Conservation (phyloP, 2,797 vertebrate genomes). For the Gymnodraco acuticeps region DNA sequence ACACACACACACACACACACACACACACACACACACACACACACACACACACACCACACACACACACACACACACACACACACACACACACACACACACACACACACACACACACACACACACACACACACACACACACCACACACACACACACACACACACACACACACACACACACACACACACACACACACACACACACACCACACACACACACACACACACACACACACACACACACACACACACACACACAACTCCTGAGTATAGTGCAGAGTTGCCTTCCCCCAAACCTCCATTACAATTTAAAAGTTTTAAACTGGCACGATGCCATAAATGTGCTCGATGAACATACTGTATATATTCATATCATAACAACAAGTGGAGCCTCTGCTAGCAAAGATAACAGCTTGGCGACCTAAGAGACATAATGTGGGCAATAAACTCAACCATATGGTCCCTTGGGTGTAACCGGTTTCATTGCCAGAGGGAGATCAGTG, state of each 20-base stretch:
- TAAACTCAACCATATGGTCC: conserved; percentile 71
- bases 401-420: conserved; percentile 74
- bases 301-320: conserved; percentile 39
- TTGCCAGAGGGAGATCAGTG: conserved; percentile 74
- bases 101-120: not conserved
- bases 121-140: conserved; percentile 8
- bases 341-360: conserved; percentile 31
- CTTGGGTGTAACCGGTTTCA: conserved; percentile 74
- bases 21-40: conserved; percentile 5
- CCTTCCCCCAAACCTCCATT: conserved; percentile 14
- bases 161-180: conserved; percentile 4
- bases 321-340: conserved; percentile 57
- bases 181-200: not conserved
- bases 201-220: conserved; percentile 1
- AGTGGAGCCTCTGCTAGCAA: conserved; percentile 61
- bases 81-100: not conserved
- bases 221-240: conserved; percentile 25
- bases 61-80: conserved; percentile 4
- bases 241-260: conserved; percentile 40
- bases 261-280: conserved; percentile 48
- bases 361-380: conserved; percentile 61
- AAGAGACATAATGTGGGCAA: conserved; percentile 59
- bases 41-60: not conserved
- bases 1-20: conserved; percentile 6
- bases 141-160: conserved; percentile 35